Conservation (phyloP, 1,140 invertebrate genomes). For the Pogonomyrmex californicus region DNA sequence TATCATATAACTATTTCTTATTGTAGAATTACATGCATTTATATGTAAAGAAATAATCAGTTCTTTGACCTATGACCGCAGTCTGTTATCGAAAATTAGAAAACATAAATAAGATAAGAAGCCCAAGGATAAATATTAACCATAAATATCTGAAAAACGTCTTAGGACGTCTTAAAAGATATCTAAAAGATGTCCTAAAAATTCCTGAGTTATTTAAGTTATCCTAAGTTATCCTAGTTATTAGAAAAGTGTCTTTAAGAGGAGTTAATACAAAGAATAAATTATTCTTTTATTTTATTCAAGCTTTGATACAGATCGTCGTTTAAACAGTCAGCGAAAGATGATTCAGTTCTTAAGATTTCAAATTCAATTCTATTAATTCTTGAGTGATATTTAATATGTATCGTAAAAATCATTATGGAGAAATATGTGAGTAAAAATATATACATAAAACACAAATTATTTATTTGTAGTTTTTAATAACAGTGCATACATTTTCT, state of each 20-base stretch:
- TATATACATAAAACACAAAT: not conserved
- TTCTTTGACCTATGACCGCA: conserved; percentile 17
- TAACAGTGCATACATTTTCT: not conserved
- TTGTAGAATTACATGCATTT: not conserved
- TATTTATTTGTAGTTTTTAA: conserved; percentile 14
- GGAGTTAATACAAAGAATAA: too few relatives aligned
- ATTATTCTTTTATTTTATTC: not conserved
- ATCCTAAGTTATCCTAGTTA: too few relatives aligned
- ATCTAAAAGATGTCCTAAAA: too few relatives aligned
- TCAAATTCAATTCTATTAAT: conserved; percentile 33
- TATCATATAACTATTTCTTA: not conserved
- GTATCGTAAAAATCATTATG: not conserved
- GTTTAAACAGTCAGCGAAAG: conserved; percentile 23
- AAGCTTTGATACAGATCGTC: conserved; percentile 57
- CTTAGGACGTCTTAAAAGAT: too few relatives aligned
- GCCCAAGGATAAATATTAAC: not conserved
- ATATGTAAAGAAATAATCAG: not conserved
- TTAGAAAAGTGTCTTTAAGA: too few relatives aligned
- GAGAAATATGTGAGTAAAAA: not conserved
- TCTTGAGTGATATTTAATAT: not conserved
- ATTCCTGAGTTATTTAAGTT: too few relatives aligned
- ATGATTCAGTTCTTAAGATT: conserved; percentile 62
- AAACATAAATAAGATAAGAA: not conserved
- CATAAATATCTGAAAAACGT: not conserved
- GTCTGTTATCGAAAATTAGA: conserved; percentile 18